Evolutionary conservation across 2,797 vertebrate species (phyloP).

Genomic region (Acipenser ruthenus): DNA sequence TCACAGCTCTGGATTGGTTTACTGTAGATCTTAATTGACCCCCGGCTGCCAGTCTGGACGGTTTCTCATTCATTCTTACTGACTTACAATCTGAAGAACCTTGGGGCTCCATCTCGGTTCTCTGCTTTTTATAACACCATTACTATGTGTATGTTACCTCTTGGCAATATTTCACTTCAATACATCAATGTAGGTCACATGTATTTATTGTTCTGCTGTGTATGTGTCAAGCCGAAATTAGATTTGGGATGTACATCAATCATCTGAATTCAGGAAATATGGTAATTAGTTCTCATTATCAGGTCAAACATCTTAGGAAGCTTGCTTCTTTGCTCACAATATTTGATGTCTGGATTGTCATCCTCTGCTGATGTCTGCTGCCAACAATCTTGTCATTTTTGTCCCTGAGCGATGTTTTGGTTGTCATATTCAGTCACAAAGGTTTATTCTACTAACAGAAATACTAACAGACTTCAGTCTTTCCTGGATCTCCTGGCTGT

Average conservation of each 20-base stretch:
- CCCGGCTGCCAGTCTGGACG: too few relatives aligned
- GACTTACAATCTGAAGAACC: too few relatives aligned
- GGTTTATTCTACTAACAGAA: neutral
- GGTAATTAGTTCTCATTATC: neutral
- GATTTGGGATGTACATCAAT: neutral
- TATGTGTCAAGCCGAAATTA: neutral
- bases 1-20: too few relatives aligned
- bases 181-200: too few relatives aligned
- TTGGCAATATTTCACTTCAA: too few relatives aligned
- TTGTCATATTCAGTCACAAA: neutral
- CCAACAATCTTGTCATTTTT: neutral
- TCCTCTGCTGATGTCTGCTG: neutral
- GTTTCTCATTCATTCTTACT: too few relatives aligned
- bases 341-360: neutral
- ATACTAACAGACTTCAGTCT: neutral
- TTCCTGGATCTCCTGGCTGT: neutral
- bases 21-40: too few relatives aligned
- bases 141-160: too few relatives aligned
- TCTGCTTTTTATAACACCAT: too few relatives aligned
- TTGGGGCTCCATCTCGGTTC: too few relatives aligned
- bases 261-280: conserved; percentile 2
- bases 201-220: neutral
- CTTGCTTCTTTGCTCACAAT: neutral
- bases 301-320: neutral
- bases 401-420: neutral